phyloP scores from a whole-genome alignment of 2,797 vertebrate genomes.

The Channallabes apus region DNA sequence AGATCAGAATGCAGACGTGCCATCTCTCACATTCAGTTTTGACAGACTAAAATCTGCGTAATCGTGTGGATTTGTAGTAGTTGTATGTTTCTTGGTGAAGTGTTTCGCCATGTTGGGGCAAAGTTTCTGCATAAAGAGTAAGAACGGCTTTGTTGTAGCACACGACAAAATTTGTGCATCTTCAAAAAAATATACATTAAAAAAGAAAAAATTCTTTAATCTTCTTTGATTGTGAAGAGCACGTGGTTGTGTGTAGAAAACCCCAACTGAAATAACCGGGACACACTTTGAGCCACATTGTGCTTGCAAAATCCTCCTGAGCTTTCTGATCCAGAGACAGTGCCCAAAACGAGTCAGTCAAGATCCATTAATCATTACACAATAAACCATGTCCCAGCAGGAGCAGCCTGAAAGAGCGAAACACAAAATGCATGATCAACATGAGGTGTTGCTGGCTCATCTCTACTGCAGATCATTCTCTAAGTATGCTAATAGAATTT shows the following conservation, averaged over 20 bases:
- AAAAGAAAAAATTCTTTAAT: too few relatives aligned
- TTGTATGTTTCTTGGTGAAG: conserved; percentile 45
- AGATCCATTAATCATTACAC: conserved; percentile 49
- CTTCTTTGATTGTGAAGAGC: conserved; percentile 32
- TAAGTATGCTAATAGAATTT: not conserved
- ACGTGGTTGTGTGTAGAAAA: conserved; percentile 37
- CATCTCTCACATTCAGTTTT: conserved; percentile 51
- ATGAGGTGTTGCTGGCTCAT: not conserved
- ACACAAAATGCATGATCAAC: not conserved
- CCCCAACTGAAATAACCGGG: conserved; percentile 51
- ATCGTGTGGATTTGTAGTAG: conserved; percentile 59
- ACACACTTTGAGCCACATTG: conserved; percentile 65
- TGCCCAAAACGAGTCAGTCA: conserved; percentile 52
- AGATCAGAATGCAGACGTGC: not conserved
- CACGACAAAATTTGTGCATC: conserved; percentile 8
- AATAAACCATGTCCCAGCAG: not conserved
- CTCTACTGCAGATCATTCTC: not conserved
- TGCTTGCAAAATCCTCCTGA: conserved; percentile 56
- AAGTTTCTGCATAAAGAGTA: conserved; percentile 5
- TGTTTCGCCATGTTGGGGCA: conserved; percentile 17
- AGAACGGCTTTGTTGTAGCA: not conserved
- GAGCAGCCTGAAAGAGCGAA: not conserved
- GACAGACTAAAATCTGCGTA: conserved; percentile 53
- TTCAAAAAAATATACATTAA: conserved; percentile 21
- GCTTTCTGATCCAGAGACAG: conserved; percentile 61